phyloP scores from a whole-genome alignment of 1,140 invertebrate species.

The Drosophila azteca region DNA sequence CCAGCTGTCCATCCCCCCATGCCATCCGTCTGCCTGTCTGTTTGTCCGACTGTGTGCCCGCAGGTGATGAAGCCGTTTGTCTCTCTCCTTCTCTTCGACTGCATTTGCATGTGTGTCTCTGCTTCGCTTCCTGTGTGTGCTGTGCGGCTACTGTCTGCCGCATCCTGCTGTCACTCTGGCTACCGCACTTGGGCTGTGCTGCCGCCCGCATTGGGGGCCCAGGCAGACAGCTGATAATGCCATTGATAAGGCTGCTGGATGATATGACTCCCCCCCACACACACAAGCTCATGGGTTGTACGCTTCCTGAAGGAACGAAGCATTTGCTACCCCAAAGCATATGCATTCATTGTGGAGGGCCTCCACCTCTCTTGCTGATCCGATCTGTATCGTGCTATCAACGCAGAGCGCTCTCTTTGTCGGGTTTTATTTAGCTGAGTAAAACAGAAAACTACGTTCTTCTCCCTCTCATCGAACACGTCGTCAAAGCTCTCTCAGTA shows the following conservation, averaged over 20 bases:
- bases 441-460: too few species aligned
- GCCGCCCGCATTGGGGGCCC: conserved; percentile 14
- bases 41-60: conserved; percentile 59
- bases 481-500: too few species aligned
- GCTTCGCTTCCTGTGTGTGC: conserved; percentile 47
- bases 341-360: too few species aligned
- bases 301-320: too few species aligned
- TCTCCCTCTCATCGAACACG: too few species aligned
- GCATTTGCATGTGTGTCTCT: conserved; percentile 38
- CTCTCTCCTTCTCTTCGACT: conserved; percentile 11
- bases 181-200: conserved; percentile 55
- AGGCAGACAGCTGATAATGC: conserved; percentile 42
- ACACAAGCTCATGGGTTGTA: too few species aligned
- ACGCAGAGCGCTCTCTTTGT: too few species aligned
- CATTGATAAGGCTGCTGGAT: conserved; percentile 45
- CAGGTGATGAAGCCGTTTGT: conserved; percentile 75
- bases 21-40: not conserved
- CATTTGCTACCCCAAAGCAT: too few species aligned
- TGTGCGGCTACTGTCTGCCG: conserved; percentile 45
- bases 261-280: not conserved
- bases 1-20: conserved; percentile 18
- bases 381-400: too few species aligned
- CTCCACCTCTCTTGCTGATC: too few species aligned
- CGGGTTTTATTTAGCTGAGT: too few species aligned
- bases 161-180: conserved; percentile 73